Evolutionary conservation across 2,113 vertebrate genomes (phyloP), one percentile per base, ranked within the genome.

Genomic region (Nymphicus hollandicus): DNA sequence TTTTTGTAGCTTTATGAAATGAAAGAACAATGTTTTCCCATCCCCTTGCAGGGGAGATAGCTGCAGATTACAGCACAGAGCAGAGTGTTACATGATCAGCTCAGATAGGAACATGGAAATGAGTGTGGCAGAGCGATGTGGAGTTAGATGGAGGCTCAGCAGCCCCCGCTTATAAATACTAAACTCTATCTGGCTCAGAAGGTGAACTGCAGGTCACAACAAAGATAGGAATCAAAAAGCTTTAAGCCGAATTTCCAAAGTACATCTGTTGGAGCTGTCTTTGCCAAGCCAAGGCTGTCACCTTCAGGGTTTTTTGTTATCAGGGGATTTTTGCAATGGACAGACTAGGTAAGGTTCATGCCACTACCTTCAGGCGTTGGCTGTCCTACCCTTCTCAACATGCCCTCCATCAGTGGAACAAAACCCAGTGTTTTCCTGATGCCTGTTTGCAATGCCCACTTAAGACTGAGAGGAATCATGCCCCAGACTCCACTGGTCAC

Each of bases 151-250:
- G 81, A 73, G 39, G 41, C 31, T 64, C 65, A 55, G 78, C 49
- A 94, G 89, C 89, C 39, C 65, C 76, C 3, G 13, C 90, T 94
- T 50, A 97, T 96, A 91, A 73, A 97, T 96, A 93, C 87, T 93
- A 35, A 96, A 78, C 69, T 63, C 64, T 70, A 28, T 22, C 50
- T 76, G 71, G 72, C 2, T 27, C 77, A 41, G 86, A 58, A 55
- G 96, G 92, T 93, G 91, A 97, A 53, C 1, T 28, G 28, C 41
- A 58, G 96, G 94, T 92, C 92, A 91, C 66, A 37, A 64, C 64
- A 35, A 91, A 89, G 94, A 95, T 86, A 94, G 56, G 52, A 58
- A 96, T 95, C 93, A 24, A 25, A 69, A 60, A 81, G 88, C 68
- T 93, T 95, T 89, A 81, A 93, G 70, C 64, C 65, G 73, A 73